Base-by-base conservation (phyloP, 2,888 invertebrate species). In the Coenonympha glycerion region DNA sequence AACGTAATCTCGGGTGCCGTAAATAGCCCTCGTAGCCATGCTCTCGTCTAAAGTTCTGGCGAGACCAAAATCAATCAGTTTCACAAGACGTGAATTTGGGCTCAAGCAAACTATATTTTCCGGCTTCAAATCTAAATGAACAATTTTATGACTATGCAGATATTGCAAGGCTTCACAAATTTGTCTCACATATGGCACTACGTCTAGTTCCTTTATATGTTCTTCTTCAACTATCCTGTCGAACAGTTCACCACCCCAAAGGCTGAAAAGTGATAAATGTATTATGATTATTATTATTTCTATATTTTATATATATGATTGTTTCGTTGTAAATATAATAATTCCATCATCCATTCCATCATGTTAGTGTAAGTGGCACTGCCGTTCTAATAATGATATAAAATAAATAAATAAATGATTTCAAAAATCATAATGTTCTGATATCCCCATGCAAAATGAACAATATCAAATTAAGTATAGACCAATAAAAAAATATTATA, bases 71-170 rank as follows among this genome's bases (percentile, higher is more conserved):
- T 98, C 98, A 57, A 98, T 97, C 22, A 98, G 91, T 81, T 98
- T 98, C 57, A 98, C 93, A 68, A 91, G 91, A 82, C 96, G 90
- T 6, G 95, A 95, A 31, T 93, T 93, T 52, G 93, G 89, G 3
- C 93, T 93, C 46, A 94, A 90, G 76, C 97, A 98, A 89, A 98
- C 92, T 47, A 98, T 96, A 74, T 98, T 98, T 79, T 98, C 98
- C 0, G 98, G 97, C 90, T 98, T 98, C 53, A 98, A 80, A 76
- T 98, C 97, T 59, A 98, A 83, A 79, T 98, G 98, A 33, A 96
- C 93, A 52, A 98, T 91, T 57, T 91, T 91, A 65, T 92, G 91
- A 16, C 89, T 84, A 75, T 98, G 98, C 91, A 98, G 95, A 70
- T 96, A 98, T 44, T 91, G 90, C 3, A 97, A 93, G 1, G 95